A percentile compares a stretch with the other conserved stretches of the same genome.
Evolutionary conservation across 2,888 invertebrate species (phyloP).

Genomic region (Pardosa pseudoannulata): DNA sequence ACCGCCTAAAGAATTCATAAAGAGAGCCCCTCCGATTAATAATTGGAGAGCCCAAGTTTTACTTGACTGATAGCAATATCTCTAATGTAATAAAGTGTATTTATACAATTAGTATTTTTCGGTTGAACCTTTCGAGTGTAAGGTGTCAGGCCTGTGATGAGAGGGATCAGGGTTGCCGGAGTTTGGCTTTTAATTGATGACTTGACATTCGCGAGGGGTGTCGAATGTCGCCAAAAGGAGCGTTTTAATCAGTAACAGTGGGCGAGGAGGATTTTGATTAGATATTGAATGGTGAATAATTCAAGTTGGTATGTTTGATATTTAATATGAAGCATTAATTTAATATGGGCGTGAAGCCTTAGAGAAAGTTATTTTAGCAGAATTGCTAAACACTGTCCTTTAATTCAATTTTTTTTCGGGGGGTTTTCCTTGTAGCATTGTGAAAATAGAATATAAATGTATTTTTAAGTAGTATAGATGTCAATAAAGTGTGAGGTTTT

Average conservation of each 20-base stretch:
- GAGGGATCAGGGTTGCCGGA: constrained; percentile 32
- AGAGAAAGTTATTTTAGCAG: neutral
- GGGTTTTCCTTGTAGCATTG: too few relatives aligned
- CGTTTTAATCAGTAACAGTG: constrained; percentile 12
- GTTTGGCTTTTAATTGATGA: constrained; percentile 25
- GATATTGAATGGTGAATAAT: neutral
- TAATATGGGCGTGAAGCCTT: neutral
- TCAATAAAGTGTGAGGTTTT: too few relatives aligned
- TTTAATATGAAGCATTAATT: neutral
- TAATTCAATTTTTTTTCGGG: too few relatives aligned
- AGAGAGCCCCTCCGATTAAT: constrained; percentile 31
- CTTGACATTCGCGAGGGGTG: constrained; percentile 12
- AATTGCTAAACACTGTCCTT: constrained; percentile 5
- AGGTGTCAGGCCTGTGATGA: constrained; percentile 20
- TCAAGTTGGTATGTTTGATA: neutral
- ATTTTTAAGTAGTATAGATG: too few relatives aligned
- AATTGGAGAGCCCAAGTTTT: constrained; percentile 24
- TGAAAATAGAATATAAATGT: too few relatives aligned
- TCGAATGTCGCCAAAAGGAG: constrained; percentile 18
- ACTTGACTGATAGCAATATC: constrained; percentile 52
- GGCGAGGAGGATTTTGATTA: neutral
- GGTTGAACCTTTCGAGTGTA: constrained; percentile 19
- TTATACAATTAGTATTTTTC: constrained; percentile 48
- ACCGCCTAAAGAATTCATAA: constrained; percentile 43
- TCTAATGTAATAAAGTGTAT: constrained; percentile 55